These are phyloP conservation scores for Podabrus alpinus DNA, from an alignment of 2,888 invertebrate genomes.

Conservation along the genomic window DNA sequence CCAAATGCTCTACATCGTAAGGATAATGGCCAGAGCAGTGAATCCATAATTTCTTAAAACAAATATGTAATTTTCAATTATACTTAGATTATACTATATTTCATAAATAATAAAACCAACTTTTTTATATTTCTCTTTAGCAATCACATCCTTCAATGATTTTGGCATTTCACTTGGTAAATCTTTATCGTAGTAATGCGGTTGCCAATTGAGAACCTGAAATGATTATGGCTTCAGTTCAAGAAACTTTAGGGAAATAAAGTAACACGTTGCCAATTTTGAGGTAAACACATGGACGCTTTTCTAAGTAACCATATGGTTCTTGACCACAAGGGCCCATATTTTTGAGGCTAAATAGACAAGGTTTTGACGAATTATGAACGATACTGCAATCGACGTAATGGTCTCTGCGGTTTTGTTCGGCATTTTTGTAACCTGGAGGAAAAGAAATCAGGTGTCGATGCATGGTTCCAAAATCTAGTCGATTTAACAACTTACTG, in stretches of 20 bases:
- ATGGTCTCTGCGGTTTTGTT: not conserved
- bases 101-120: not conserved
- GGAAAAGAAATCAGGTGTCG: not conserved
- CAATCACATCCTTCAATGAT: not conserved
- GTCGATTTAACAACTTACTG: not conserved
- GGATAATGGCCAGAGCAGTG: slow-evolving; percentile 64
- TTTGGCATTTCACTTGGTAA: slow-evolving; percentile 13
- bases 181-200: slow-evolving; percentile 3
- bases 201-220: slow-evolving; percentile 14
- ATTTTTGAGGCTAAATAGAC: slow-evolving; percentile 31
- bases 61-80: not conserved
- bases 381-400: slow-evolving; percentile 25
- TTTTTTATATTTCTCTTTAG: not conserved
- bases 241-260: slow-evolving; percentile 50
- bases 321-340: slow-evolving; percentile 38
- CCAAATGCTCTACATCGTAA: slow-evolving; percentile 63
- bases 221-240: slow-evolving; percentile 14
- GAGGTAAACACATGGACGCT: slow-evolving; percentile 39
- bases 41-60: slow-evolving; percentile 41
- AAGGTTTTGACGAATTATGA: slow-evolving; percentile 20
- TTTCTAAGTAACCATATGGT: slow-evolving; percentile 36
- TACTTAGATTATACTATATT: too few species aligned
- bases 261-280: slow-evolving; percentile 43
- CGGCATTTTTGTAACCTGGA: not conserved
- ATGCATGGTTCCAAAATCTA: not conserved